phyloP scores from a whole-genome alignment of 1,140 invertebrate genomes.

The Myzus persicae region DNA sequence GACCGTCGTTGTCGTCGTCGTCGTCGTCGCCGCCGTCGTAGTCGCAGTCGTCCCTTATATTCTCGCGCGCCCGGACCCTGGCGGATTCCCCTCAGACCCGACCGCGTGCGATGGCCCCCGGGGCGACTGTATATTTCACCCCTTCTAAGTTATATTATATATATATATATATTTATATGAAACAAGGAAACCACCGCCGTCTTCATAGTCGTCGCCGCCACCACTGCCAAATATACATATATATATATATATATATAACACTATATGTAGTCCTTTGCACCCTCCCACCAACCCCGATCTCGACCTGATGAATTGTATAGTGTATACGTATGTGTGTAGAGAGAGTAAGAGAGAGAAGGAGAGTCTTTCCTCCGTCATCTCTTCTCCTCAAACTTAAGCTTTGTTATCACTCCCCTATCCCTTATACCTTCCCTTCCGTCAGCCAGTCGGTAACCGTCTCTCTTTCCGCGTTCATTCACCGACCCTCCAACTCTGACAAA shows the following conservation, averaged over 20 bases:
- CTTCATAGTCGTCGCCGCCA: neutral
- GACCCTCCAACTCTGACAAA: neutral
- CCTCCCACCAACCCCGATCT: neutral
- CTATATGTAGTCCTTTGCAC: neutral
- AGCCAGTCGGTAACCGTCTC: neutral
- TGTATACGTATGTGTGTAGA: neutral
- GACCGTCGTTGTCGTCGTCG: slow-evolving; percentile 11
- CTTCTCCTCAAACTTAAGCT: slow-evolving; percentile 43
- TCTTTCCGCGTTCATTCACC: neutral
- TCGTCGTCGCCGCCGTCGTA: neutral
- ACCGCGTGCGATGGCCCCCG: slow-evolving; percentile 36
- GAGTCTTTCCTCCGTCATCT: neutral
- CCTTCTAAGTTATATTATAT: slow-evolving; percentile 34
- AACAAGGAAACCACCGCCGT: slow-evolving; percentile 50
- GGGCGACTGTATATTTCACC: slow-evolving; percentile 54
- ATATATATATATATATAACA: neutral
- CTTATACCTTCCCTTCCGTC: neutral
- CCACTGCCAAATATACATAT: neutral
- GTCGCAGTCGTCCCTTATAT: neutral
- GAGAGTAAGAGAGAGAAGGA: neutral
- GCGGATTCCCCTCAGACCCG: neutral
- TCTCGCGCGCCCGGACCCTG: neutral
- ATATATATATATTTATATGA: slow-evolving; percentile 8
- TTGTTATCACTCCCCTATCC: slow-evolving; percentile 30
- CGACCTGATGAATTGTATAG: neutral